Conservation (phyloP, 2,113 vertebrate genomes). For the Vireo altiloquus region DNA sequence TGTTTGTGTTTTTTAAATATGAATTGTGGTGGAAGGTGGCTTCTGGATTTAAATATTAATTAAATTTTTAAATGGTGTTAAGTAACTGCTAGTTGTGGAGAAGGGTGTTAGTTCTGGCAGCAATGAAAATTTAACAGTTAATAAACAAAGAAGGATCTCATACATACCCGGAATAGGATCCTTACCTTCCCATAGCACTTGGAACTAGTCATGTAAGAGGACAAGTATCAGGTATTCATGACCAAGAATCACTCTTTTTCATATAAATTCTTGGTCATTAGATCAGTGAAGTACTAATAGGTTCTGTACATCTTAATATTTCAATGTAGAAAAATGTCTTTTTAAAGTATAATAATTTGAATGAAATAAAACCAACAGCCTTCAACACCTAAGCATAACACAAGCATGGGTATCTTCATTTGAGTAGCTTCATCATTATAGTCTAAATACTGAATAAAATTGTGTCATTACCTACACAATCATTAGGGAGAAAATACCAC, state of each 20-base stretch:
- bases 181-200: neutral
- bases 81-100: neutral
- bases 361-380: neutral
- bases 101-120: neutral
- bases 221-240: neutral
- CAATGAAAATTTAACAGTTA: neutral
- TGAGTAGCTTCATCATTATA: neutral
- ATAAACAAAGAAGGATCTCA: neutral
- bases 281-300: neutral
- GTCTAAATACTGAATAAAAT: neutral
- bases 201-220: neutral
- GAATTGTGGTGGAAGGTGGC: neutral
- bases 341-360: neutral
- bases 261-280: neutral
- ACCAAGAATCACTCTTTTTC: neutral
- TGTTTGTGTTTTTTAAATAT: neutral
- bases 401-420: neutral
- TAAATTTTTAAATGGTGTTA: neutral
- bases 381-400: neutral
- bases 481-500: neutral
- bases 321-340: neutral
- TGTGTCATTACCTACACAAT: neutral
- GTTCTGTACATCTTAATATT: neutral
- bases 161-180: fast-evolving
- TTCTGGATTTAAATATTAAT: neutral